Evolutionary conservation across 2,888 invertebrate species (phyloP).

Genomic region (Aphidius colemani): DNA sequence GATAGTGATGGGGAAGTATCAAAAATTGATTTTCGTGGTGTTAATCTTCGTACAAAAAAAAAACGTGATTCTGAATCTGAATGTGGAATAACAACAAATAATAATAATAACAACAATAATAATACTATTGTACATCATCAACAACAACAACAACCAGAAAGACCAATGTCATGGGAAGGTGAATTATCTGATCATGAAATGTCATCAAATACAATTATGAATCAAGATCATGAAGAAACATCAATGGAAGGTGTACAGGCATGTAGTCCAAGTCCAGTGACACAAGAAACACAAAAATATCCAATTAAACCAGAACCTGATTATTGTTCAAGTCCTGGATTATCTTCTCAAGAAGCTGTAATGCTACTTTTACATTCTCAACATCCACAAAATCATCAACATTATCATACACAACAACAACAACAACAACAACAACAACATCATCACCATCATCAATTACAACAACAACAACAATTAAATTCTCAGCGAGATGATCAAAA

Average conservation of each 20-base stretch:
- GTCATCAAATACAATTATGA: conserved; percentile 59
- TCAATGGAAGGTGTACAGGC: conserved; percentile 62
- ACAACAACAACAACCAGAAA: conserved; percentile 61
- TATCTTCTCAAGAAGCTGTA: conserved; percentile 47
- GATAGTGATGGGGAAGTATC: conserved; percentile 83
- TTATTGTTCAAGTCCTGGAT: conserved; percentile 54
- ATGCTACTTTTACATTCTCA: conserved; percentile 50
- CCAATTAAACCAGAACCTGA: conserved; percentile 58
- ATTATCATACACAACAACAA: conserved; percentile 33
- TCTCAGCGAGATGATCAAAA: conserved; percentile 50
- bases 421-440: conserved; percentile 42
- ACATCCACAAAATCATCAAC: conserved; percentile 46
- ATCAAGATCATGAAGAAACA: conserved; percentile 61
- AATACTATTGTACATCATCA: conserved; percentile 28
- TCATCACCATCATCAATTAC: conserved; percentile 48
- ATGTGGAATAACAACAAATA: conserved; percentile 37
- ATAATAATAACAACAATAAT: conserved; percentile 8
- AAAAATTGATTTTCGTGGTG: conserved; percentile 75
- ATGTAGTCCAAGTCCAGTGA: conserved; percentile 55
- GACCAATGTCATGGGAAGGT: conserved; percentile 96
- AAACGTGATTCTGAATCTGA: conserved; percentile 63
- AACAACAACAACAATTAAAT: conserved; percentile 42
- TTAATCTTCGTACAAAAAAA: conserved; percentile 71
- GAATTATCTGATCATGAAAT: conserved; percentile 86
- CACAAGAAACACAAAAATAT: conserved; percentile 53